Conservation (phyloP, 2,113 vertebrate species). For the Corvus moneduloides region DNA sequence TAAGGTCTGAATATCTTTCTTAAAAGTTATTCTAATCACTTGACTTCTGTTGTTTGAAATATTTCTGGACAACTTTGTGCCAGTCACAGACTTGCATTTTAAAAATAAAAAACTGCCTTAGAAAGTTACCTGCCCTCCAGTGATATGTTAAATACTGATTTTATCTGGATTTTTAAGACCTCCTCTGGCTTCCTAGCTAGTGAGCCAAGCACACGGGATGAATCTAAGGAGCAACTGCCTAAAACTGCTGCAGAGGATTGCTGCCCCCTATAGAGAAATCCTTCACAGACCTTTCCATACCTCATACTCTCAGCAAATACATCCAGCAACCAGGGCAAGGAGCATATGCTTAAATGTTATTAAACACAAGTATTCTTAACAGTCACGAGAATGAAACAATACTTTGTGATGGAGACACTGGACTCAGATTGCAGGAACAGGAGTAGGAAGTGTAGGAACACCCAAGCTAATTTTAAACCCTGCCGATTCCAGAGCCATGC, state of each 20-base stretch:
- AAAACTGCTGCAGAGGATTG: not conserved
- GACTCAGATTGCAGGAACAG: not conserved
- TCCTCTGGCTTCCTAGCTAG: not conserved
- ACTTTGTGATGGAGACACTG: not conserved
- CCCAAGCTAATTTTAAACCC: not conserved
- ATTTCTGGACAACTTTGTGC: not conserved
- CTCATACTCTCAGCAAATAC: not conserved
- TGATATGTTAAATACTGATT: not conserved
- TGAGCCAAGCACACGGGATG: not conserved
- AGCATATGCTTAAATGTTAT: not conserved
- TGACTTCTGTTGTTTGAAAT: not conserved
- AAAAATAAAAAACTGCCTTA: not conserved
- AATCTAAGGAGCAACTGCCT: not conserved
- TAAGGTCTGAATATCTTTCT: not conserved
- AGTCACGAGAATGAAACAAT: not conserved
- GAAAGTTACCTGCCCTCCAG: not conserved
- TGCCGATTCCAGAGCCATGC: not conserved
- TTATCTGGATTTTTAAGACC: not conserved
- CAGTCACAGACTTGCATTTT: not conserved
- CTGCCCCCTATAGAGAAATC: conserved; percentile 50
- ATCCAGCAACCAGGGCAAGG: not conserved
- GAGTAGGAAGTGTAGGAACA: not conserved
- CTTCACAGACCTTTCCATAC: not conserved
- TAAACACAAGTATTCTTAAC: not conserved
- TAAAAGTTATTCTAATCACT: not conserved